Evolutionary conservation across 2,797 vertebrate species (phyloP).

Genomic region (Helicolenus hilgendorfi): DNA sequence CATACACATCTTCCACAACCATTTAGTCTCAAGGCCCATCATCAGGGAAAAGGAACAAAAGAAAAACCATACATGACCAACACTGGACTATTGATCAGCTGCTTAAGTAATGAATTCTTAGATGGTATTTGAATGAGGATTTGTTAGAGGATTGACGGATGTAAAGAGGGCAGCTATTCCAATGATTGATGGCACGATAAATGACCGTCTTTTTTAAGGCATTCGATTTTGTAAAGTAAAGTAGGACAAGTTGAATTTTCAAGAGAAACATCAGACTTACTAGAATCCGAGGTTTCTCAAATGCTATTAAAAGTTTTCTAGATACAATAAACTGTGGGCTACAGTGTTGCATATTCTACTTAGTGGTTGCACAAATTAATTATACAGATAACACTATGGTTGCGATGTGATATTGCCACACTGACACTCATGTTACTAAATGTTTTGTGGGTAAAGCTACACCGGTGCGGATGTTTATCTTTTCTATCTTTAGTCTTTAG

Average conservation of each 20-base stretch:
- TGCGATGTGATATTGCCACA: background rate
- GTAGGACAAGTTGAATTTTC: background rate
- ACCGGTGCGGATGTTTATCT: background rate
- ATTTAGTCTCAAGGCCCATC: no score
- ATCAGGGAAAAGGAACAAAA: no score
- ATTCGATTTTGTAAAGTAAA: background rate
- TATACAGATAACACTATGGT: background rate
- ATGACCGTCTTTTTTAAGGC: no score
- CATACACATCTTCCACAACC: no score
- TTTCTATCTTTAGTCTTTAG: background rate
- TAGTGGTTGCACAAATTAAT: background rate
- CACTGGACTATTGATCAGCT: no score
- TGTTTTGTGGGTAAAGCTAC: background rate
- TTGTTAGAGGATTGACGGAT: no score
- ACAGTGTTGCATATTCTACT: background rate
- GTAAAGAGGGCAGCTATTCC: no score
- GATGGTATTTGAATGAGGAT: no score
- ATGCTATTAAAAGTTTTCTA: background rate
- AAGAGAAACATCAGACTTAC: background rate
- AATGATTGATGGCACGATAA: no score
- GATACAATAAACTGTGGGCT: background rate
- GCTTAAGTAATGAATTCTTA: no score
- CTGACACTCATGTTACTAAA: background rate
- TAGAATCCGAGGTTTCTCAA: background rate
- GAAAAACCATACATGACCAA: no score